Percentiles rank a stretch among this genome's conserved stretches.
phyloP scores from a whole-genome alignment of 1,140 invertebrate genomes.

The Antheraea mylitta region DNA sequence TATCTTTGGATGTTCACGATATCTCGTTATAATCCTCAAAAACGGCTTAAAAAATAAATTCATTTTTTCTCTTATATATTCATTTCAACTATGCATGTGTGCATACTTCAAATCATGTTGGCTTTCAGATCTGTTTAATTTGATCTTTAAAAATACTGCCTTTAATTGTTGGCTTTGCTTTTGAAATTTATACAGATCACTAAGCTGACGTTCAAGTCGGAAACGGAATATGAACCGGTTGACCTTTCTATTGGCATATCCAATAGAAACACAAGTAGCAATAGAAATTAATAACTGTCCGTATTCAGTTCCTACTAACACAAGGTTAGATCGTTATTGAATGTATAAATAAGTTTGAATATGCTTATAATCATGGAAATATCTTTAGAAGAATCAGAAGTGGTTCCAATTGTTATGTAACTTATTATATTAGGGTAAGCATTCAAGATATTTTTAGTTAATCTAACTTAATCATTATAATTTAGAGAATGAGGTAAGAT shows the following conservation, averaged over 20 bases:
- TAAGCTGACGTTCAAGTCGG: constrained; percentile 23
- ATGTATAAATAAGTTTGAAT: constrained; percentile 29
- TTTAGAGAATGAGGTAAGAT: no score
- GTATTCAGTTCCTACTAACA: constrained; percentile 35
- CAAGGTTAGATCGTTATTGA: constrained; percentile 32
- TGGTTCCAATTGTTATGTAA: not conserved
- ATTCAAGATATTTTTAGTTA: not conserved
- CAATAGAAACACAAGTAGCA: constrained; percentile 23
- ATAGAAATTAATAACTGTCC: constrained; percentile 32
- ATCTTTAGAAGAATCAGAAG: not conserved
- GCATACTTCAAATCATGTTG: no score
- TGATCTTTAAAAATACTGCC: not conserved
- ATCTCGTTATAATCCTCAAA: no score
- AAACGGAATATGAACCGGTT: constrained; percentile 31
- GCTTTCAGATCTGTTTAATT: no score
- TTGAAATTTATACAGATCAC: constrained; percentile 7
- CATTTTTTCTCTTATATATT: no score
- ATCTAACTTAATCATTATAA: no score
- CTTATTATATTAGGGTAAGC: not conserved
- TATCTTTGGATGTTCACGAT: no score
- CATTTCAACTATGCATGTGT: no score
- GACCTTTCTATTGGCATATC: constrained; percentile 40
- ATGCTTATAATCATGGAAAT: not conserved
- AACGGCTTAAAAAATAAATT: no score
- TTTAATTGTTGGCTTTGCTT: not conserved